These are phyloP conservation scores for Ichneumoninae sp. DNA, from an alignment of 2,888 invertebrate genomes.

Conservation along the genomic window DNA sequence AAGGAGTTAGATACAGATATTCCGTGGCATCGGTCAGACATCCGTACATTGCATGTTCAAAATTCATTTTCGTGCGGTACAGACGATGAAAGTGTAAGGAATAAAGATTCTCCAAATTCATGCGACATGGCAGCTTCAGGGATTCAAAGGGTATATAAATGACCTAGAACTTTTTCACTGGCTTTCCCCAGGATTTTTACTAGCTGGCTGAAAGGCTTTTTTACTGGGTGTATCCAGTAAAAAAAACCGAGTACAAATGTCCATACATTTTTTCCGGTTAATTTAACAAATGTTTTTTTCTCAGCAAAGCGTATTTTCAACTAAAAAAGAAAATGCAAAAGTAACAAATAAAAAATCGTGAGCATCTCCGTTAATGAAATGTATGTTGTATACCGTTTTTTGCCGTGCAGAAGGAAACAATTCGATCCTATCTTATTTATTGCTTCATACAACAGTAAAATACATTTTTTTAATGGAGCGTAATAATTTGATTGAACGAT, in stretches of 20 bases:
- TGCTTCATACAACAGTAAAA: no score
- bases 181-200: no score
- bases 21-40: neutral
- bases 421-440: no score
- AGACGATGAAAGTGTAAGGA: neutral
- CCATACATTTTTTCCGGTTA: neutral
- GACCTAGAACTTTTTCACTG: neutral
- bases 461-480: neutral
- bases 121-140: neutral
- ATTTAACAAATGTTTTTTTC: neutral
- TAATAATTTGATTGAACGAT: neutral
- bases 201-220: no score
- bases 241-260: neutral
- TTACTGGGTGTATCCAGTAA: neutral
- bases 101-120: neutral
- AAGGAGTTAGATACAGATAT: conserved; percentile 17
- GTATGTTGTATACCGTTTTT: neutral
- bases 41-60: neutral
- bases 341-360: neutral
- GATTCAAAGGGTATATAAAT: neutral
- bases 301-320: no score
- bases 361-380: neutral
- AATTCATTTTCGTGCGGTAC: neutral
- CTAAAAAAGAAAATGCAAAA: neutral
- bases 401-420: no score